Percentiles rank a stretch among this genome's conserved stretches.
These are phyloP conservation scores for Capra hircus DNA, from an alignment of 2,113 vertebrate genomes.

Conservation along the genomic window DNA sequence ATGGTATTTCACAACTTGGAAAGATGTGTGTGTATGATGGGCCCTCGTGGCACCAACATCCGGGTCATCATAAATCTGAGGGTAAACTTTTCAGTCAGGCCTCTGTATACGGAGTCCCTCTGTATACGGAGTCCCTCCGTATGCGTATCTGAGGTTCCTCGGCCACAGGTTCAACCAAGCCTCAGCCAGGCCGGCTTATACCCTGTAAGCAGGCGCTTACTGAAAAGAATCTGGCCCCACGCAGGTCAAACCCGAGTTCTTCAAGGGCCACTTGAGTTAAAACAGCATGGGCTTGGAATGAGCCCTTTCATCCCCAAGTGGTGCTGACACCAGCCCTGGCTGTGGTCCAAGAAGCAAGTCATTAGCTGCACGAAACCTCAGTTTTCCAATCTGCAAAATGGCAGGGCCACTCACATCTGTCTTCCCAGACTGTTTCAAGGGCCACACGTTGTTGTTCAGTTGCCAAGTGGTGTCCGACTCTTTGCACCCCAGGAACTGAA, in stretches of 20 bases:
- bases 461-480: not conserved
- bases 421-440: not conserved
- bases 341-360: not conserved
- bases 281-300: rapidly evolving
- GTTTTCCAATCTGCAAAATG: not conserved
- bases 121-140: not conserved
- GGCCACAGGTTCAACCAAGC: not conserved
- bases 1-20: not conserved
- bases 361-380: not conserved
- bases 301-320: not conserved
- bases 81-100: not conserved
- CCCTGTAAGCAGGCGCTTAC: not conserved
- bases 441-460: not conserved
- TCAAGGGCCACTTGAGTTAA: not conserved
- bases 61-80: not conserved
- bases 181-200: not conserved
- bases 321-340: not conserved
- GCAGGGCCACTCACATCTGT: not conserved
- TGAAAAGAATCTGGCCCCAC: not conserved
- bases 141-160: not conserved
- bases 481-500: not conserved
- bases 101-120: not conserved
- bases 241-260: not conserved
- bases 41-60: not conserved
- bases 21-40: not conserved